phyloP scores from a whole-genome alignment of 35 echinoderm and acorn worm species.

The Heliocidaris erythrogramma region DNA sequence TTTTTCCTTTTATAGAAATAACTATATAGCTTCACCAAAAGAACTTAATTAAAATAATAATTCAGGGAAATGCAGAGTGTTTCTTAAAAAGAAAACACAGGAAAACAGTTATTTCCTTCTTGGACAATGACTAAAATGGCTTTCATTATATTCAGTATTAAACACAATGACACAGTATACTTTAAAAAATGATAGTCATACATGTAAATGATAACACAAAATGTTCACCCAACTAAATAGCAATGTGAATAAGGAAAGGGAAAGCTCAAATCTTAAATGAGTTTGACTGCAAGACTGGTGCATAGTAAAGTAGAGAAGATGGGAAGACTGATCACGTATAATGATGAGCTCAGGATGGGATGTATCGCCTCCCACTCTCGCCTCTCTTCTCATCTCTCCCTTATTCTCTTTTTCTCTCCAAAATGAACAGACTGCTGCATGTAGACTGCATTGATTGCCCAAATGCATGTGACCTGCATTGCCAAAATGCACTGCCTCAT shows the following conservation, averaged over 20 bases:
- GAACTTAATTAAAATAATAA: too few species aligned
- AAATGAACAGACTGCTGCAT: constrained; percentile 22
- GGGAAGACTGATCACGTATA: constrained; percentile 10
- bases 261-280: not conserved
- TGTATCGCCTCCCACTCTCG: not conserved
- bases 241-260: not conserved
- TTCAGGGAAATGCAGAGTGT: too few species aligned
- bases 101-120: too few species aligned
- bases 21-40: too few species aligned
- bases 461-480: constrained; percentile 31
- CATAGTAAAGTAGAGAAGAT: not conserved
- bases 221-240: not conserved
- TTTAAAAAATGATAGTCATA: not conserved
- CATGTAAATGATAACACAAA: not conserved
- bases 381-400: not conserved
- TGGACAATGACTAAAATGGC: too few species aligned
- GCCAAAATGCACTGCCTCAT: constrained; percentile 22
- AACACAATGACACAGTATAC: too few species aligned
- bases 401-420: not conserved
- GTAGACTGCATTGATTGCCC: constrained; percentile 27
- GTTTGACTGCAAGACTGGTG: not conserved
- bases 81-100: too few species aligned
- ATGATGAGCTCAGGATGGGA: constrained; percentile 31
- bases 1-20: too few species aligned
- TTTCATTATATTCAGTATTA: too few species aligned